These are phyloP conservation scores for Vanessa cardui DNA, from an alignment of 2,888 invertebrate genomes.

Conservation along the genomic window DNA sequence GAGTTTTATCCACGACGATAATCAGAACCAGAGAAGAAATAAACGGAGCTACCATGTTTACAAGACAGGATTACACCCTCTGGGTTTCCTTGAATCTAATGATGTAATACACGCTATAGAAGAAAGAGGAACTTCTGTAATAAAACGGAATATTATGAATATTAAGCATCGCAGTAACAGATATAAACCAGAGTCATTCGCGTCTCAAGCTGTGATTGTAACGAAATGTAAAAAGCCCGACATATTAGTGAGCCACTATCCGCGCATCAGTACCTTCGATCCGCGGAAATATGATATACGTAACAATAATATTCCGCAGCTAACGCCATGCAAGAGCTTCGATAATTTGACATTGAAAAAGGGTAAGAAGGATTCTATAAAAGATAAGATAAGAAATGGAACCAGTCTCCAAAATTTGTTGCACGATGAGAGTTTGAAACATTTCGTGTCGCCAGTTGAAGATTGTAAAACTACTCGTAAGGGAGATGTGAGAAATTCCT, in stretches of 20 bases:
- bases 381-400: conserved; percentile 63
- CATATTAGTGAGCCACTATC: conserved; percentile 68
- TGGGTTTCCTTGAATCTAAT: conserved; percentile 60
- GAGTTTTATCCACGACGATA: conserved; percentile 77
- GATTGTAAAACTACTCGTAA: conserved; percentile 51
- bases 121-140: conserved; percentile 68
- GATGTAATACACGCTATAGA: conserved; percentile 67
- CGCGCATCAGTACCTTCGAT: conserved; percentile 68
- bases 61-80: conserved; percentile 70
- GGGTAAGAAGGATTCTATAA: conserved; percentile 49
- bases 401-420: conserved; percentile 71
- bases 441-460: conserved; percentile 64
- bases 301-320: conserved; percentile 67
- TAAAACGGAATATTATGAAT: conserved; percentile 74
- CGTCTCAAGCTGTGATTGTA: conserved; percentile 40
- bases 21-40: conserved; percentile 75
- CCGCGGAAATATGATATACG: conserved; percentile 66
- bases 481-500: conserved; percentile 66
- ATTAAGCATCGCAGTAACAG: conserved; percentile 69
- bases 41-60: conserved; percentile 79
- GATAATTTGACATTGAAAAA: conserved; percentile 72
- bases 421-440: conserved; percentile 66
- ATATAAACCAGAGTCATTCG: conserved; percentile 55
- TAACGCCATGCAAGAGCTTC: conserved; percentile 75
- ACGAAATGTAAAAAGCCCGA: conserved; percentile 63